Base-by-base conservation (phyloP, 2,888 invertebrate genomes). In the Sphecodes monilicornis region DNA sequence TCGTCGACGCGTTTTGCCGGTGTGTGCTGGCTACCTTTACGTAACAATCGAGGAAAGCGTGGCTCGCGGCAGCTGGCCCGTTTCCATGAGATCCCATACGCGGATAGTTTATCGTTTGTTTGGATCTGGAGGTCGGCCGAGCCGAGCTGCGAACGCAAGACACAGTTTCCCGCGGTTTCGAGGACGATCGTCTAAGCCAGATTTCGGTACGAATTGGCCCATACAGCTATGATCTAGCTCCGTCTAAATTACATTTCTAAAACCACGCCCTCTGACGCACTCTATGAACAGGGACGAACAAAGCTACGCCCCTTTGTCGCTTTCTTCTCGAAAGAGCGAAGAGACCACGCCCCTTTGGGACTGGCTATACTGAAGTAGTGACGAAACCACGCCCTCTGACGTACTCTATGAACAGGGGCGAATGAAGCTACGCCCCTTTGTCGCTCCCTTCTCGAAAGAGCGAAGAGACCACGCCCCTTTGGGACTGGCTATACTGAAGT, bases 11-110 rank as follows among this genome's bases (percentile, higher is more conserved):
- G n/a, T n/a, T 36, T 22, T 22, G 41, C 57, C 77, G 46, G 26
- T 57, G 26, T 57, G 26, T 57, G 11, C 26, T 41, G 43, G 64
- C 71, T 50, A 64, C 46, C 39, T 81, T 81, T 79, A 81, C 79
- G 81, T 73, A 81, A 81, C 43, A 66, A 78, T 73, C 39, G 80
- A 69, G 78, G 71, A 72, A 80, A 80, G 80, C 69, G 64, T 76
- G 46, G 50, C 22, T 50, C 60, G 57, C 4, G 29, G 68, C 22
- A 60, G 60, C 41, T 77, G 66, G 29, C 54, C 46, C 70, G 80
- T 70, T 71, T 80, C 39, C 43, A 70, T 36, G 29, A 41, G 57
- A 26, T 39, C 43, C 18, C 39, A 71, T 64, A 64, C 64, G 32
- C 6, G 64, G 64, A 64, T 66, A 36, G 66, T 66, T 36, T 66